Evolutionary conservation across 2,797 vertebrate species (phyloP), one percentile per base, ranked within the genome.

Genomic region (Macroramphosus scolopax): DNA sequence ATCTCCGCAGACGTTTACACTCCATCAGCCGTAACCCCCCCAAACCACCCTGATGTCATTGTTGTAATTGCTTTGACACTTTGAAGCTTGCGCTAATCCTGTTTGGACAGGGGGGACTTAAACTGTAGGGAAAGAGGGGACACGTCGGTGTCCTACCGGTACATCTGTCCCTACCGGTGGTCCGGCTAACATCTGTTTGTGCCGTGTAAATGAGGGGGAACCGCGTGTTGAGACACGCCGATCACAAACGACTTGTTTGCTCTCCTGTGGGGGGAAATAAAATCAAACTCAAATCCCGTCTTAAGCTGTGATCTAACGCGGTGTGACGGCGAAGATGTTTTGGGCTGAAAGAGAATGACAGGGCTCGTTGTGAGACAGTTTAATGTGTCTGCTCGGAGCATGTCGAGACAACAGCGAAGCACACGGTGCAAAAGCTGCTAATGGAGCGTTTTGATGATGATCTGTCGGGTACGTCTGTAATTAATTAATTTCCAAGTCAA

Each of bases 51-150:
- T 70, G 71, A 74, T 84, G 80, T 77, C 78, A 84, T 54, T 65
- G 72, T 39, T 75, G 67, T 72, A 83, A 86, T 82, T 84, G 76
- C 70, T 67, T 74, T 83, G 81, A 85, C 74, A 78, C 71, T 68
- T 68, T n/a, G 65, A 81, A 87, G 77, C 76, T 84, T 72, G 51
- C 69, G 46, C 45, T 80, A 85, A 80, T 86, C 77, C 72, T 73
- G 64, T 81, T 79, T 85, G 75, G 72, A 79, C 77, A 81, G 54
- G 54, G 76, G 54, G 54, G 76, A 75, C 47, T 68, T 79, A 63
- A 71, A 81, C 66, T 60, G 65, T 65, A 80, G 53, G 75, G 67
- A 71, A 68, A 75, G 44, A 64, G 63, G 55, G 47, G 65, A 76
- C 38, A 55, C 37, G 22, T 17, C 34, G 32, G 51, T 22, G 42